Percentiles rank a stretch among this genome's conserved stretches.
Conservation (phyloP, 2,888 invertebrate genomes). For the Himalopsyche anomala region DNA sequence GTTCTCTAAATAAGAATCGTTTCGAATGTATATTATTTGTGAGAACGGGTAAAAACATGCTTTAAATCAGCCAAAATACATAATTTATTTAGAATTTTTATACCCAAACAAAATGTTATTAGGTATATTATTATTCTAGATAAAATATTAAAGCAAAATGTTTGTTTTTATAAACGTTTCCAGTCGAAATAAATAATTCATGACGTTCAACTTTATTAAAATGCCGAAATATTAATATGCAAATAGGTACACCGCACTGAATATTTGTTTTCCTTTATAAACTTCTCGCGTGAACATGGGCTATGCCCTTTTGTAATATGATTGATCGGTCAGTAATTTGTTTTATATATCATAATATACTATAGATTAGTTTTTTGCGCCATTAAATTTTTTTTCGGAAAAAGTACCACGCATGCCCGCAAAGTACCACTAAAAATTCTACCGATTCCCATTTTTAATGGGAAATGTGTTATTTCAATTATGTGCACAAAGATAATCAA, state of each 20-base stretch:
- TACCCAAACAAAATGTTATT: neutral
- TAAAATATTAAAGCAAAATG: neutral
- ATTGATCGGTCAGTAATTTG: no score
- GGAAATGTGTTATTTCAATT: no score
- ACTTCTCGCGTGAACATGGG: neutral
- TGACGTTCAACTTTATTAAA: neutral
- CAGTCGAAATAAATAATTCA: neutral
- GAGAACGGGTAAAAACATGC: neutral
- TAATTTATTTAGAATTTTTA: neutral
- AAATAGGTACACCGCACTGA: neutral
- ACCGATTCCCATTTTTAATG: no score
- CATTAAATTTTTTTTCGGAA: no score
- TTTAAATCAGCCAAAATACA: neutral
- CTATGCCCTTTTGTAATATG: neutral
- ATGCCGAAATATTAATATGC: slow-evolving; percentile 16
- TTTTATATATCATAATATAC: no score
- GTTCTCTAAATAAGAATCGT: no score
- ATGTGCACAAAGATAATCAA: no score
- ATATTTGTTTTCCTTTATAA: neutral
- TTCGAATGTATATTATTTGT: no score
- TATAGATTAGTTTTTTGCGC: no score
- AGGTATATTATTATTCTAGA: neutral
- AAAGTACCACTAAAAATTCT: no score
- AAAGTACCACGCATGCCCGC: no score
- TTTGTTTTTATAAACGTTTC: slow-evolving; percentile 12